Conservation (phyloP, 2,888 invertebrate species). For the Drosophila setosimentum region DNA sequence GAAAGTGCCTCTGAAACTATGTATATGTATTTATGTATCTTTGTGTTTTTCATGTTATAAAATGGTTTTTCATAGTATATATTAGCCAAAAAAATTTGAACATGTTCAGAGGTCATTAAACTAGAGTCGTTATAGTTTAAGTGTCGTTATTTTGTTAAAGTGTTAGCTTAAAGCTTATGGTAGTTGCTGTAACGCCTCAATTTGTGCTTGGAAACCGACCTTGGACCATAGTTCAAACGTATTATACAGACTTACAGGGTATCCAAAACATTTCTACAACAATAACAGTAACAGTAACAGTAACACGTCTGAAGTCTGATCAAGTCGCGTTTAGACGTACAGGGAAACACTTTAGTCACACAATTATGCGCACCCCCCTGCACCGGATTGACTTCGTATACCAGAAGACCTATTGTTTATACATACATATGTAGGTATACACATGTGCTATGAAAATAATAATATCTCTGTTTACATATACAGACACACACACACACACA, state of each 20-base stretch:
- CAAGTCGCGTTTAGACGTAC: constrained; percentile 24
- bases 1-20: constrained; percentile 60
- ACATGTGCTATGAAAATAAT: constrained; percentile 20
- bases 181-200: constrained; percentile 38
- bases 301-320: constrained; percentile 39
- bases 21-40: background rate
- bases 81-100: background rate
- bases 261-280: constrained; percentile 35
- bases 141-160: constrained; percentile 53
- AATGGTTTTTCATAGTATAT: background rate
- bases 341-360: constrained; percentile 25
- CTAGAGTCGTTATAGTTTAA: constrained; percentile 30
- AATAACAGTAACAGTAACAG: constrained; percentile 19
- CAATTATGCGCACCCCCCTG: constrained; percentile 1
- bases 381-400: constrained; percentile 19
- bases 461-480: constrained; percentile 20
- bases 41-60: background rate
- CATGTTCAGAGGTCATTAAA: background rate
- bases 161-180: constrained; percentile 63
- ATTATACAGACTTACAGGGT: constrained; percentile 49
- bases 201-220: constrained; percentile 22
- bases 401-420: constrained; percentile 6
- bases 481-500: constrained; percentile 15
- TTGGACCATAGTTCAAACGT: too few relatives aligned
- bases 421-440: too few relatives aligned